Evolutionary conservation across 35 echinoderm and acorn worm genomes (phyloP), one percentile per base, ranked within the genome.

Genomic region (Apostichopus parvimensis): DNA sequence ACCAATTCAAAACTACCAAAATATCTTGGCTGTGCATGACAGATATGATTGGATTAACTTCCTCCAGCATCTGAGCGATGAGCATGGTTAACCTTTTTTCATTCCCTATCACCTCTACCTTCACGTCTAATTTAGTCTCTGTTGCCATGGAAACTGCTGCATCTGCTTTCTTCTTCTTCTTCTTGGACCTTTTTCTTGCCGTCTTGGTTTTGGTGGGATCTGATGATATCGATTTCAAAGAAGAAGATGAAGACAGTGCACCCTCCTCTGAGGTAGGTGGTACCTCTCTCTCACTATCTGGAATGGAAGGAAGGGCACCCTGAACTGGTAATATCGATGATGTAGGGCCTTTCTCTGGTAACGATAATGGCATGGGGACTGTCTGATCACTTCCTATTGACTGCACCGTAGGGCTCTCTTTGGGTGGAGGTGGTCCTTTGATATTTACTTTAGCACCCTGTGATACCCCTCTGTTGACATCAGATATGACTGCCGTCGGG

Each of bases 1-100:
- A 56, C 81, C 81, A 84, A 58, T 84, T 58, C 81, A 84, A n/a
- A 59, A 84, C n/a, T 15, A 84, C 81, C 55, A 84, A 59, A 10
- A 55, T 52, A 84, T 84, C 56, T 58, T 56, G 18, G 21, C 15
- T 11, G 56, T 84, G 23, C 17, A 59, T 22, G 18, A 84, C 21
- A 9, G 81, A 84, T 9, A 84, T 84, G 81, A 84, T 84, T 6
- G 81, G 81, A 2, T 52, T n/a, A 11, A 18, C 15, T n/a, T 58
- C 10, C 8, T 61, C 23, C 81, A 58, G 54, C 81, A 84, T 84
- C 8, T 10, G 53, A 22, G 17, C 15, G 55, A 84, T 59, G 9
- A 84, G 17, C 8, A 59, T 13, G 18, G 12, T 6, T n/a, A 84
- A 59, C 9, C 18, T 59, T 15, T 22, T 17, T 17, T 58, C 55